These are phyloP conservation scores for Cephus cinctus DNA, from an alignment of 1,140 invertebrate genomes.

Conservation along the genomic window DNA sequence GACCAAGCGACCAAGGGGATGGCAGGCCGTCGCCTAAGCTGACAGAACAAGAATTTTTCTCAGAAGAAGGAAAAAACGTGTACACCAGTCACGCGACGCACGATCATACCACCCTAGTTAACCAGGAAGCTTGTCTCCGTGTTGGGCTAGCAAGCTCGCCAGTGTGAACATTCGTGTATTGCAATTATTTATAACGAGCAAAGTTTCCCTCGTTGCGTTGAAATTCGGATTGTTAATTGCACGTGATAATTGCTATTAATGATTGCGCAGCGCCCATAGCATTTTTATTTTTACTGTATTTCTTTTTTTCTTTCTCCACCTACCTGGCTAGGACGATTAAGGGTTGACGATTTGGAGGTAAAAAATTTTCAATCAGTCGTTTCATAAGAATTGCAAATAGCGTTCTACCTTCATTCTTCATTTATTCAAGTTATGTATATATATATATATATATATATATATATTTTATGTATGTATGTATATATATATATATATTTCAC, in stretches of 20 bases:
- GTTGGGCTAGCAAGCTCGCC: neutral
- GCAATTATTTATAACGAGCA: conserved; percentile 37
- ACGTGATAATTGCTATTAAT: conserved; percentile 28
- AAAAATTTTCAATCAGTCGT: no score
- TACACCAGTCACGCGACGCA: conserved; percentile 26
- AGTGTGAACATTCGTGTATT: conserved; percentile 25
- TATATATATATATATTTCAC: no score
- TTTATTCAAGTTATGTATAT: no score
- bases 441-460: no score
- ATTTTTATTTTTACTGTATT: conserved; percentile 16
- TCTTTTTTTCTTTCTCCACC: neutral
- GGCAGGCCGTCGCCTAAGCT: no score
- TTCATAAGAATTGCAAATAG: no score
- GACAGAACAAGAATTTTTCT: no score
- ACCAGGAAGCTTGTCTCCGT: neutral
- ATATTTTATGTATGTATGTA: no score
- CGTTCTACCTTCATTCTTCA: no score
- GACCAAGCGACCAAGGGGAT: neutral
- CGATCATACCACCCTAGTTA: neutral
- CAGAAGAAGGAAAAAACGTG: no score
- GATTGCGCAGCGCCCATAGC: conserved; percentile 16
- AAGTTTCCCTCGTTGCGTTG: conserved; percentile 15
- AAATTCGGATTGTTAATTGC: conserved; percentile 27
- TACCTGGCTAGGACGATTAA: no score
- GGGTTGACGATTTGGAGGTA: no score